Evolutionary conservation across 1,140 invertebrate genomes (phyloP).

Genomic region (Pteromalus puparum): DNA sequence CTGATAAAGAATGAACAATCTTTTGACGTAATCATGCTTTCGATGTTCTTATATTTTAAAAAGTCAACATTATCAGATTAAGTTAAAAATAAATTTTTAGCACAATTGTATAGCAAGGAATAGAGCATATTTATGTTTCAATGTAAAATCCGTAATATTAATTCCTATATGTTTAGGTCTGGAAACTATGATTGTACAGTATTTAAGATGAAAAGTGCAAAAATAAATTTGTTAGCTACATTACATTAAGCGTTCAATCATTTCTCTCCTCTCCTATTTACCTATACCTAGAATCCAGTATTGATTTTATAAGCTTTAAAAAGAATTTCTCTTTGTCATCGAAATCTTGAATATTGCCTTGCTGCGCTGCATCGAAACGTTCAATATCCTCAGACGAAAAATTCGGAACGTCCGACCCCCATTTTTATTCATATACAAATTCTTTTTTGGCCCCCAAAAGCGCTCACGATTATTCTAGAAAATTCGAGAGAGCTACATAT

Average conservation of each 20-base stretch:
- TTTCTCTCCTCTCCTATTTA: not conserved
- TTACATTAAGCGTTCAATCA: not conserved
- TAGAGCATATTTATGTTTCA: constrained; percentile 55
- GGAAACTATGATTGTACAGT: constrained; percentile 70
- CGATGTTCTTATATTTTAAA: constrained; percentile 32
- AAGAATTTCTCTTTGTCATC: not conserved
- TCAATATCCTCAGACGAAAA: too few species aligned
- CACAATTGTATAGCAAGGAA: constrained; percentile 51
- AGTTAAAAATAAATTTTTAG: constrained; percentile 42
- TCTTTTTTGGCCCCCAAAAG: too few species aligned
- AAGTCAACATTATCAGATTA: constrained; percentile 44
- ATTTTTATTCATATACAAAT: too few species aligned
- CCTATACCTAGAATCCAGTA: not conserved
- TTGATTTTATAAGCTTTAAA: not conserved
- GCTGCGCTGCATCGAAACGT: too few species aligned
- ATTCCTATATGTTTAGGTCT: constrained; percentile 64
- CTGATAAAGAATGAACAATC: constrained; percentile 42
- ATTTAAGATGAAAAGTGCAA: constrained; percentile 68
- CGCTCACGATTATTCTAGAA: not conserved
- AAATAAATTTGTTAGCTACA: constrained; percentile 67
- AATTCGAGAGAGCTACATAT: not conserved
- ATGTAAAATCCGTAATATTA: constrained; percentile 52
- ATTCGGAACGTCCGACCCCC: too few species aligned
- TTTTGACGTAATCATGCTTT: constrained; percentile 34
- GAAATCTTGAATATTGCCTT: not conserved